phyloP scores from a whole-genome alignment of 2,797 vertebrate species.

The Tamandua tetradactyla region DNA sequence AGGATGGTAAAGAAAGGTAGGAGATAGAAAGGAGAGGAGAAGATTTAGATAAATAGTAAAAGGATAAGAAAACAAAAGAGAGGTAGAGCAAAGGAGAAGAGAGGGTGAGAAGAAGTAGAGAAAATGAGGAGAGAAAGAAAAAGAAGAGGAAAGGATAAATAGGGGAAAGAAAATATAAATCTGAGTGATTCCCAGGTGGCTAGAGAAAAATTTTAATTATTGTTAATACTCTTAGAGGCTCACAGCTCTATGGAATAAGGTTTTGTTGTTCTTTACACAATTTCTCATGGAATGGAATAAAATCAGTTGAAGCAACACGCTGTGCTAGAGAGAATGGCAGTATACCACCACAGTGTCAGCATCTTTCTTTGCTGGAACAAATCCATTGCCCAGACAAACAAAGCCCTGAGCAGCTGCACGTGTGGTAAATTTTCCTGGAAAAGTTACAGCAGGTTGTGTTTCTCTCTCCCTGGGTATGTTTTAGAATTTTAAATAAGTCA shows the following conservation, averaged over 20 bases:
- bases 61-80: neutral
- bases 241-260: neutral
- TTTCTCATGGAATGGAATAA: neutral
- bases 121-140: neutral
- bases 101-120: neutral
- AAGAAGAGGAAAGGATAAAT: neutral
- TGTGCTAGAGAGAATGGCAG: neutral
- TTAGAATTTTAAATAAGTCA: neutral
- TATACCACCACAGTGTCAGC: neutral
- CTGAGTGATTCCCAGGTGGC: neutral
- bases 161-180: neutral
- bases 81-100: neutral
- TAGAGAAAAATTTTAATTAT: neutral
- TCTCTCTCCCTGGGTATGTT: neutral
- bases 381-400: neutral
- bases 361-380: slow-evolving; percentile 1
- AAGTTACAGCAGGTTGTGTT: neutral
- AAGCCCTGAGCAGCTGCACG: neutral
- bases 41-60: neutral
- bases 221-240: neutral
- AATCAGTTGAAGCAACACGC: neutral
- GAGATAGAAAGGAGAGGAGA: neutral
- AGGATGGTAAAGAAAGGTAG: neutral
- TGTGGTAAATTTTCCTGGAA: slow-evolving; percentile 24
- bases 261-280: neutral